Conservation (phyloP, 2,113 vertebrate genomes). For the Pao palembangensis region DNA sequence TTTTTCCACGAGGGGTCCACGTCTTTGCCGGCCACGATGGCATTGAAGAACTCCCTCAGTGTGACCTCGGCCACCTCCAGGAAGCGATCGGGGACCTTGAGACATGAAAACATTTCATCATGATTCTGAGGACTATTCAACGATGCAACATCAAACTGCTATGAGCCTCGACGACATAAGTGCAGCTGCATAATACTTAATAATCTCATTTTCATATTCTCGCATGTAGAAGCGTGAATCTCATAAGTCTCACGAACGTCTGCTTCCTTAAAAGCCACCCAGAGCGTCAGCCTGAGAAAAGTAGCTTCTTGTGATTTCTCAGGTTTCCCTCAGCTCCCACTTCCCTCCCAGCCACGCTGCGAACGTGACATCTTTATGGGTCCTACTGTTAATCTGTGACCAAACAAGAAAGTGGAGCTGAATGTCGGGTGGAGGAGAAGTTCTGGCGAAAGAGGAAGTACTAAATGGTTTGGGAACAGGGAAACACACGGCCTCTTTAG, state of each 20-base stretch:
- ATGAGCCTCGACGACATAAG: no score
- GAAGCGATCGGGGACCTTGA: constrained; percentile 97
- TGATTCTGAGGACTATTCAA: background rate
- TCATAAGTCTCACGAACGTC: constrained; percentile 8
- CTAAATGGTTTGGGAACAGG: constrained; percentile 70
- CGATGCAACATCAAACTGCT: background rate
- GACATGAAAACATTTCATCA: constrained; percentile 46
- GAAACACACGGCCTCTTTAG: constrained; percentile 70
- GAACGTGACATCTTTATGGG: constrained; percentile 62
- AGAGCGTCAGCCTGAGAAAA: constrained; percentile 52
- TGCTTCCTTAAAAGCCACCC: constrained; percentile 56
- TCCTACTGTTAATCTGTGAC: constrained; percentile 57
- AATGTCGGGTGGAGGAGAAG: constrained; percentile 41
- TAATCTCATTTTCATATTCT: constrained; percentile 15
- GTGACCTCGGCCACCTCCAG: constrained; percentile 98
- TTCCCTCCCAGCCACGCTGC: constrained; percentile 25
- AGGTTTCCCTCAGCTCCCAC: constrained; percentile 52
- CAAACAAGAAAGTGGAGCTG: constrained; percentile 37
- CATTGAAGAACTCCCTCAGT: constrained; percentile 98
- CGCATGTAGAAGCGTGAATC: constrained; percentile 53
- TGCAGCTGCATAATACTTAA: no score
- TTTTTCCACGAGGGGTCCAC: constrained; percentile 99
- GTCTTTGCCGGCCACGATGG: constrained; percentile 98
- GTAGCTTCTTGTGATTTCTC: constrained; percentile 61
- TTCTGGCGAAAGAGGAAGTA: constrained; percentile 71